Base-by-base conservation (phyloP, 2,113 vertebrate species). In the Crypturellus undulatus region DNA sequence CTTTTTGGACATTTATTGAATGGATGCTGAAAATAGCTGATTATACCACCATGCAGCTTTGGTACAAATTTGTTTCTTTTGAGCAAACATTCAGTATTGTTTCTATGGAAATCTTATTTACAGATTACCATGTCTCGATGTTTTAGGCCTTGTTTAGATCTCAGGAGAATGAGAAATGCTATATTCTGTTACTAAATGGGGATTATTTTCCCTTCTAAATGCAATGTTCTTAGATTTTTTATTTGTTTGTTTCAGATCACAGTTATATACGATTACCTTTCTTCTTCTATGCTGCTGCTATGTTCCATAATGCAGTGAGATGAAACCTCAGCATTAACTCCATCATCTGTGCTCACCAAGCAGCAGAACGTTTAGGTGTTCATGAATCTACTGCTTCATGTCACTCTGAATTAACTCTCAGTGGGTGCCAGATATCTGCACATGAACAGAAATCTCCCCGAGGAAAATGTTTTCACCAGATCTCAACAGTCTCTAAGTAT, bases 381-480 rank as follows among this genome's bases (percentile, higher is more conserved):
- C 67, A 56, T 86, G 68, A 79, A 94, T 38, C 56, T 78, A 79
- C 38, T 83, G 40, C 69, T 93, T 95, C 76, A 73, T 2, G 20
- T 6, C 76, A 70, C n/a, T 85, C 80, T 80, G 43, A 88, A 85
- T 82, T 95, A 90, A 52, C 32, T 87, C 78, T 49, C 72, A 63
- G 49, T 69, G 21, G 60, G 22, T 89, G 25, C 47, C 30, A 93
- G 85, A 76, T 49, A 72, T 68, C 52, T 81, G 60, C 68, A 95
- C 72, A 86, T 6, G 64, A 96, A 87, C 19, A 79, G 79, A 90
- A 93, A 45, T 26, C 26, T 87, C 56, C n/a, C 68, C 81, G 60
- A 89, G 85, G 38, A 84, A 94, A 94, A 90, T 30, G 12, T 32
- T 88, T 95, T 95, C 68, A 84, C 92, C 80, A 79, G 47, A 92